Evolutionary conservation across 2,888 invertebrate species (phyloP), one percentile per base, ranked within the genome.

Genomic region (Trichacis sp.): DNA sequence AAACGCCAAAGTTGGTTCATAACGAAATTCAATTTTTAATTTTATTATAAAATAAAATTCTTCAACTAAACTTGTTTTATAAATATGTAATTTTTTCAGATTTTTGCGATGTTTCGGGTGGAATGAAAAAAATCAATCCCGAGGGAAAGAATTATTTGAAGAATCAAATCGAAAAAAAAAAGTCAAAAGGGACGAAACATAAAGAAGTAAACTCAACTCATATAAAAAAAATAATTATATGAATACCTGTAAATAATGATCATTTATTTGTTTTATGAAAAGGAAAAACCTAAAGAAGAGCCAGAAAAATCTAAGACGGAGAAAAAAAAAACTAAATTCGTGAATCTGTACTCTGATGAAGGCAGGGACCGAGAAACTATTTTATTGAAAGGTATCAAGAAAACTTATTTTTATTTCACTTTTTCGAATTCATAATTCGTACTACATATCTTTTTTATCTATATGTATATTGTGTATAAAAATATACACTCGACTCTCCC

Each of bases 301-400:
- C 74, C 73, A 40, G 20, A 62, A 8, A 56, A 62, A 59, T 15
- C 11, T n/a, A 59, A 62, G 49, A 15, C 40, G 2, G 76, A 76
- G 2, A 90, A 90, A 74, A 91, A 91, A 80, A 91, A 90, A 74
- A 86, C 87, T 0, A 94, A 94, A 82, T 94, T 87, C 85, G 89
- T 92, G 0, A 92, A 90, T 77, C 83, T 95, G 48, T 93, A 91
- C 81, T 88, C 91, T 0, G 88, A 89, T 71, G 93, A 93, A 75
- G 93, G 93, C 12, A 82, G 85, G 62, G 85, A 85, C 43, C 85
- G 83, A 74, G 82, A 85, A 66, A 83, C 85, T 1, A 73, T 88
- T 50, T 81, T 87, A 57, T 74, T 88, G 24, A 87, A 87, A 83
- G 86, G 85, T 84, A 72, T 18, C 24, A 18, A 6, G 5, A 9